Evolutionary conservation across 2,113 vertebrate species (phyloP).

Genomic region (Xenopus laevis): DNA sequence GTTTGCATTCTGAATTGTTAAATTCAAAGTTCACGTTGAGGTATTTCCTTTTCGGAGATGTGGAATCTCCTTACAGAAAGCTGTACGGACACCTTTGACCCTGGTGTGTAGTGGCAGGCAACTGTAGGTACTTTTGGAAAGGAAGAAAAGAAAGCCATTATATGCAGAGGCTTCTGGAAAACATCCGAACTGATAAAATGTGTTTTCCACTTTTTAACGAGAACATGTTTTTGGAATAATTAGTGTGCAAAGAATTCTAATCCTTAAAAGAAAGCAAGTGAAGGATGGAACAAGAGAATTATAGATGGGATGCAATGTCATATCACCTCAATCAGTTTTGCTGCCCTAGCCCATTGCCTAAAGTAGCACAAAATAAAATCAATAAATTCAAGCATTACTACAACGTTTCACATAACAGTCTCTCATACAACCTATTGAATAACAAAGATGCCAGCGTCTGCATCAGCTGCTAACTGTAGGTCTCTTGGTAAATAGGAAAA

Average conservation of each 20-base stretch:
- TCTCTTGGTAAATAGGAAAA: too few species aligned
- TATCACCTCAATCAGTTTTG: too few species aligned
- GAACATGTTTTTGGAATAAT: neutral
- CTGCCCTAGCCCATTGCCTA: too few species aligned
- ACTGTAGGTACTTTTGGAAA: neutral
- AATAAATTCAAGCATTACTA: too few species aligned
- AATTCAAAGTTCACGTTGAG: neutral
- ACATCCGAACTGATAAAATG: conserved; percentile 1
- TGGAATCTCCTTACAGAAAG: conserved; percentile 25
- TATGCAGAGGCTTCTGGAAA: conserved; percentile 8
- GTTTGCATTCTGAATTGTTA: conserved; percentile 7
- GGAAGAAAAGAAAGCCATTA: conserved; percentile 8
- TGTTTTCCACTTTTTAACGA: conserved; percentile 11
- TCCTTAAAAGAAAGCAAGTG: neutral
- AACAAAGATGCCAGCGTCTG: too few species aligned
- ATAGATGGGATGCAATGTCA: neutral
- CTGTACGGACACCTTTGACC: conserved; percentile 32
- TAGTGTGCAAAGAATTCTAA: neutral
- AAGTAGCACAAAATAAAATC: too few species aligned
- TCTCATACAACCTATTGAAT: too few species aligned
- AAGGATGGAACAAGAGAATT: neutral
- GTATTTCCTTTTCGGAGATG: conserved; percentile 22
- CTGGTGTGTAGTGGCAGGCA: conserved; percentile 8
- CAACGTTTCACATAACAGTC: too few species aligned
- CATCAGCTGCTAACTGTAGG: too few species aligned